These are phyloP conservation scores for Neotoma lepida DNA, from an alignment of 2,113 vertebrate genomes.

Conservation along the genomic window DNA sequence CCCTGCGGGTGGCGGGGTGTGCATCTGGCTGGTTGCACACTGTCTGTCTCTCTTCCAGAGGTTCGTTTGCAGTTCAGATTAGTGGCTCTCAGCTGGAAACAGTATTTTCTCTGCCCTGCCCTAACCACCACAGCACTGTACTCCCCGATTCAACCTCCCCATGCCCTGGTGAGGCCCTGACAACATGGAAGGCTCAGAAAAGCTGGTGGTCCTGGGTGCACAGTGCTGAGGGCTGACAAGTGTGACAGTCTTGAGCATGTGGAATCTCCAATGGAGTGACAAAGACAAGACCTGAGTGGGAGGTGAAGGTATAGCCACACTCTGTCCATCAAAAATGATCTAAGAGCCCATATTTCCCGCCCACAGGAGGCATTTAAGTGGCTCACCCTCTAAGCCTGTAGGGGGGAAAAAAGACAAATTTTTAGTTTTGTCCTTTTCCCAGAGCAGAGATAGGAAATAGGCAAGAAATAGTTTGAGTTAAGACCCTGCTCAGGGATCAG, in stretches of 20 bases:
- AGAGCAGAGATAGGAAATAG: background rate
- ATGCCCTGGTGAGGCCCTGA: background rate
- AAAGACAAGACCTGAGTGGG: background rate
- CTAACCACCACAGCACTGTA: background rate
- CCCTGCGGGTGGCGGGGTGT: background rate
- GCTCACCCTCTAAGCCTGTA: background rate
- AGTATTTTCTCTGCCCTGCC: background rate
- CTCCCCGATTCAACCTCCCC: background rate
- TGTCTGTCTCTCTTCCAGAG: conserved; percentile 49
- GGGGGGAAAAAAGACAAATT: background rate
- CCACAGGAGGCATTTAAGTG: background rate
- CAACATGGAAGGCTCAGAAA: background rate
- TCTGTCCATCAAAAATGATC: background rate
- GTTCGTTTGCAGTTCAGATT: conserved; percentile 12
- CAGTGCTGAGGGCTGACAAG: background rate
- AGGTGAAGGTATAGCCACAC: background rate
- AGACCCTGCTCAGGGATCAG: background rate
- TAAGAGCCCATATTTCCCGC: background rate
- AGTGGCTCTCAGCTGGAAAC: background rate
- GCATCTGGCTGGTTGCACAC: background rate
- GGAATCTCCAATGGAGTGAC: background rate
- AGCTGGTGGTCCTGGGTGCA: background rate
- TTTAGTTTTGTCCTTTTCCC: background rate
- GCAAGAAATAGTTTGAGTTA: background rate
- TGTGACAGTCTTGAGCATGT: background rate